A percentile compares a stretch with the other conserved stretches of the same genome.
These are phyloP conservation scores for Catharus ustulatus DNA, from an alignment of 2,797 vertebrate genomes.

Conservation along the genomic window DNA sequence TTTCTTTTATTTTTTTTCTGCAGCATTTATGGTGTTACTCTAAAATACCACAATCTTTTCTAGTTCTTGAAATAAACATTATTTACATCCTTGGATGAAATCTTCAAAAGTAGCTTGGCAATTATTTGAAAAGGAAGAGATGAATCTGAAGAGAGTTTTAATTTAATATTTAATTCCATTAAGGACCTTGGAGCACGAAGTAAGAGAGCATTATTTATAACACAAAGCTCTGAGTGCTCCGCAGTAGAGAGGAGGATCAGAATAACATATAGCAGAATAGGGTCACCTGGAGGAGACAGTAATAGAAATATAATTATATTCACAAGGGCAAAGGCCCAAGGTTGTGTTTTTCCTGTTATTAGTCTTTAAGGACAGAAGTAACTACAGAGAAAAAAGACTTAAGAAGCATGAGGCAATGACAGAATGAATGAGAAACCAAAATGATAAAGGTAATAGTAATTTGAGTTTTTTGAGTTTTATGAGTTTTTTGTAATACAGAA, in stretches of 20 bases:
- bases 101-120: conserved; percentile 43
- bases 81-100: conserved; percentile 42
- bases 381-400: not conserved
- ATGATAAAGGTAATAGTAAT: not conserved
- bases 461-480: not conserved
- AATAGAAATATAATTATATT: conserved; percentile 37
- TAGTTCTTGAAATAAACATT: conserved; percentile 21
- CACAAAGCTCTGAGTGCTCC: conserved; percentile 49
- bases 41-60: not conserved
- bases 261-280: conserved; percentile 1
- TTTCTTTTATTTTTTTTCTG: not conserved
- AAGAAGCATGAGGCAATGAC: not conserved
- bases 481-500: not conserved
- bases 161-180: conserved; percentile 68
- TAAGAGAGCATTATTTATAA: conserved; percentile 65
- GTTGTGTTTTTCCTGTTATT: not conserved
- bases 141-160: conserved; percentile 62
- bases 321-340: conserved; percentile 13
- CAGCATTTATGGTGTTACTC: not conserved
- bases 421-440: not conserved
- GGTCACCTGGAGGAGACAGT: conserved; percentile 34
- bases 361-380: not conserved
- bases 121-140: conserved; percentile 60
- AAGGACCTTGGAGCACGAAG: conserved; percentile 58
- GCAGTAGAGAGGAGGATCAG: not conserved